Base-by-base conservation (phyloP, 2,797 vertebrate species). In the Netta rufina region DNA sequence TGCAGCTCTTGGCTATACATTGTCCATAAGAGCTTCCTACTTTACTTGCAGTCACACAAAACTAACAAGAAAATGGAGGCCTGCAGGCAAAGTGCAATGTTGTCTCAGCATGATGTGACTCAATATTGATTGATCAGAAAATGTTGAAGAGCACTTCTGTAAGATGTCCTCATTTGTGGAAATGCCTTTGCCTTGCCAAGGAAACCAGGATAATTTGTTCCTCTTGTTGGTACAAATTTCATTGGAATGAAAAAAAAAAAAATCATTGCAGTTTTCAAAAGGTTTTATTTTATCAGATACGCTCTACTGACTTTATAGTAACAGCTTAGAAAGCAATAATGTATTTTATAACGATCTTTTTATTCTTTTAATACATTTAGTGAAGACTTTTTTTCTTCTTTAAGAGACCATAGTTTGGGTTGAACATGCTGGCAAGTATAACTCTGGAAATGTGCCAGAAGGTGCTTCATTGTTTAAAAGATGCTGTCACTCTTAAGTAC, bases 121-220 rank as follows among this genome's bases (percentile, higher is more conserved):
- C 1, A 1, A 11, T 39, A 67, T 43, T 36, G 56, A 87, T 69
- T 91, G 70, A 71, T 80, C 69, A 85, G 33, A 91, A 93, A 83
- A 80, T 38, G 12, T 33, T 77, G 87, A 89, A 54, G 45, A 84
- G 28, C 24, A 61, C 25, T 72, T 80, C 65, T 83, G 0, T 73
- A 38, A 84, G 32, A 53, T 4, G 2, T 51, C 17, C 8, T 80
- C 32, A 43, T 76, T 67, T 71, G 54, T 43, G 71, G 61, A 87
- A 92, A 87, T 70, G 15, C 47, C 58, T 87, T 81, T 87, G 60
- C 14, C 51, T 82, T 91, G 51, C 58, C 9, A 54, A 73, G 20
- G 32, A 83, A 94, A 77, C 61, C 80, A 86, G 81, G 84, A 70
- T 85, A 92, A 87, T 73, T 64, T 89, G 21, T 83, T 92, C 38